Base-by-base conservation (phyloP, 2,888 invertebrate species). In the Lasioglossum lativentre region DNA sequence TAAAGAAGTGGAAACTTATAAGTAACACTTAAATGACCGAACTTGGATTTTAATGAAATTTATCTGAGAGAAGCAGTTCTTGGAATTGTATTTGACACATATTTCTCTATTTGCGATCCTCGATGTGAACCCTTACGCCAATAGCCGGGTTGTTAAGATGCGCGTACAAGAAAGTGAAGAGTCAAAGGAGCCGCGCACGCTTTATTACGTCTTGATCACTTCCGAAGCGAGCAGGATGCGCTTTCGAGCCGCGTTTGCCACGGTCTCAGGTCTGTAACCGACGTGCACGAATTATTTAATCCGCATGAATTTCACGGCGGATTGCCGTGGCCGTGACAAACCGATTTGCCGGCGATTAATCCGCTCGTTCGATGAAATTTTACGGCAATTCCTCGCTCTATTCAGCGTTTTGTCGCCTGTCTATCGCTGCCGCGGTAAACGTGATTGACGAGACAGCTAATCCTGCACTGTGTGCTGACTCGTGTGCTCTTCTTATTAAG, bases 251-350 rank as follows among this genome's bases (percentile, higher is more conserved):
- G 27, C 27, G 40, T 40, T 75, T 34, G 66, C 30, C 79, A 30
- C 75, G 75, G 47, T n/a, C 66, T 80, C 27, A 2, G 45, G 30
- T 19, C 34, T 68, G 68, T 38, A 68, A 68, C 68, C 68, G 66
- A 34, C 66, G 66, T 66, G 45, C 38, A 16, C 45, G 66, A 79
- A 38, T 79, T 66, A 79, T 79, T 45, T 75, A 79, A 66, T 6
- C 34, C 27, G 42, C 38, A 27, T 23, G 47, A 47, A 47, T 66
- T 75, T 68, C 30, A 68, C 66, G 75, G 6, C 38, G 66, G 27
- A 42, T 30, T 23, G 70, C 19, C n/a, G 16, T 34, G 30, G 2
- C 23, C 78, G 38, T 42, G 72, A 38, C 59, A 72, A 59, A 78
- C 38, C 78, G 71, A 72, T 70, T 59, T 34, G 19, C 2, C 63